Base-by-base conservation (phyloP, 1,140 invertebrate genomes). In the Hestina assimilis region DNA sequence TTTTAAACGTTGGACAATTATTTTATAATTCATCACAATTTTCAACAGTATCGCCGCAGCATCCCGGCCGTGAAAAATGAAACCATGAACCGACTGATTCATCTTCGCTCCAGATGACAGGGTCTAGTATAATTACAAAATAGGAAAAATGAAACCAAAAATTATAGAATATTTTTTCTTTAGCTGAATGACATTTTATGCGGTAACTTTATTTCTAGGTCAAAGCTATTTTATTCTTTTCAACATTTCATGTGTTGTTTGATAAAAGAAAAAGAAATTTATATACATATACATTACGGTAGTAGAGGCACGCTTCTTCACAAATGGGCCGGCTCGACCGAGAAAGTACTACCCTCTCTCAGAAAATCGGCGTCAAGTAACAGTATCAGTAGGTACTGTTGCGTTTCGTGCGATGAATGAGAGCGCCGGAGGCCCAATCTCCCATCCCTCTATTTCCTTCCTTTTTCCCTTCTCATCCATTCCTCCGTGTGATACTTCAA, bases 31-130 rank as follows among this genome's bases (percentile, higher is more conserved):
- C 42, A 45, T 29, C 38, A 45, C 41, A 53, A 50, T 52, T 38
- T 46, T 21, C 41, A 14, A 45, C 15, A 20, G 26, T 54, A 31
- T 52, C 42, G 33, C 24, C 42, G 33, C 24, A 28, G 21, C 20
- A 26, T 38, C 41, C 28, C 48, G 33, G 24, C 31, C 57, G 23
- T 59, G 56, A 59, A 46, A 52, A 46, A 59, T 59, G 47, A 43
- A 24, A 43, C 41, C 15, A 19, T 23, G 52, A 28, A 45, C 35
- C 26, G 24, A 21, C 35, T 48, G 40, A 57, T 57, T 57, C 55
- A 48, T 57, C 55, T 52, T 33, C 31, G 31, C 31, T 31, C 21
- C 24, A 29, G 35, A 5, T 29, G 26, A 48, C 38, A 48, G 46
- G 19, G 46, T 29, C 46, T 19, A 48, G 46, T 35, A 8, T 48